These are phyloP conservation scores for Leptonema lineaticorne DNA, from an alignment of 1,140 invertebrate species.

Conservation along the genomic window DNA sequence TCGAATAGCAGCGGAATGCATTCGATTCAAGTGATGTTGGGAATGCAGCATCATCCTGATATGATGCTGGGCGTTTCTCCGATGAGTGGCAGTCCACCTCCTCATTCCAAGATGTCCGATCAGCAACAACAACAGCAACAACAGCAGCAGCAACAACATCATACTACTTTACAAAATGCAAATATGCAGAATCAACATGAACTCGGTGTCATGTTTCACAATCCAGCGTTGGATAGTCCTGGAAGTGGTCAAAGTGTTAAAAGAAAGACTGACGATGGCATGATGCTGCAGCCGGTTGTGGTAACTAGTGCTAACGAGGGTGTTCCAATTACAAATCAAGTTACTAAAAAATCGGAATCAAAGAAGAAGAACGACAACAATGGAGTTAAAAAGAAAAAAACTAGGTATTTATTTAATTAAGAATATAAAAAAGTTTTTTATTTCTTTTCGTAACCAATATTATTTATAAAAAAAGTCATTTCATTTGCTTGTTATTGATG, in stretches of 20 bases:
- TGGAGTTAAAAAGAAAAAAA: constrained; percentile 92
- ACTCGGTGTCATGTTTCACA: constrained; percentile 56
- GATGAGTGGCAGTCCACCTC: constrained; percentile 47
- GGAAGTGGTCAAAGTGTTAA: constrained; percentile 47
- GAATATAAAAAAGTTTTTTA: neutral
- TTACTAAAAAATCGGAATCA: constrained; percentile 66
- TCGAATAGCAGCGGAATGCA: constrained; percentile 57
- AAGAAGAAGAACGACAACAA: constrained; percentile 87
- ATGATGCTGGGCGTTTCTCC: constrained; percentile 47
- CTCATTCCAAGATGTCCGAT: constrained; percentile 46
- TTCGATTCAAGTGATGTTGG: constrained; percentile 74
- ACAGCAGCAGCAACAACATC: no score
- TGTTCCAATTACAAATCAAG: constrained; percentile 44
- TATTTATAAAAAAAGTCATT: constrained; percentile 14
- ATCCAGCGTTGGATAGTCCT: constrained; percentile 55
- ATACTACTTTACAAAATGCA: constrained; percentile 44
- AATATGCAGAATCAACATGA: constrained; percentile 48
- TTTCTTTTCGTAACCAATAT: neutral
- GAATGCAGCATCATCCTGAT: constrained; percentile 59
- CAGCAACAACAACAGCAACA: no score
- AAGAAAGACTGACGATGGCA: constrained; percentile 55
- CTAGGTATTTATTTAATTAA: constrained; percentile 67
- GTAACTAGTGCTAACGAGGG: constrained; percentile 44
- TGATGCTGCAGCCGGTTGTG: constrained; percentile 55
- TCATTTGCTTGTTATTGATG: neutral